phyloP scores from a whole-genome alignment of 2,113 vertebrate genomes.

The Aptenodytes forsteri region DNA sequence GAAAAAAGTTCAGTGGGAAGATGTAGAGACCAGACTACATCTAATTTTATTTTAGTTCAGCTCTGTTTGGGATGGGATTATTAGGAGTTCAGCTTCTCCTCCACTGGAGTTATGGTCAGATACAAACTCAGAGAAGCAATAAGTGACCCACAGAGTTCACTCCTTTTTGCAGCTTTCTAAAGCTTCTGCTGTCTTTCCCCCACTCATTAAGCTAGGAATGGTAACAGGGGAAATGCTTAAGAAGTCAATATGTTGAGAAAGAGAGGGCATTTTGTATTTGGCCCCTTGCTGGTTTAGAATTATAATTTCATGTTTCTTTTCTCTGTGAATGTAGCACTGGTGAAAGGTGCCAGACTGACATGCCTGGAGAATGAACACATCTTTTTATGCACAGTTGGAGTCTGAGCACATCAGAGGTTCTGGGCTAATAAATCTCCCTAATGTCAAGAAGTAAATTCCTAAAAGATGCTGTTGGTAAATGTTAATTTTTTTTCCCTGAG shows the following conservation, averaged over 20 bases:
- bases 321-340: background rate
- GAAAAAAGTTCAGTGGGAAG: background rate
- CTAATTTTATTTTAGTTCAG: background rate
- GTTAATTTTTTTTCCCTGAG: background rate
- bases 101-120: background rate
- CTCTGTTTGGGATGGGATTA: background rate
- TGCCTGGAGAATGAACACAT: background rate
- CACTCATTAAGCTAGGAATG: background rate
- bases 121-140: background rate
- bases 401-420: background rate
- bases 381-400: background rate
- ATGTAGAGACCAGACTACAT: background rate
- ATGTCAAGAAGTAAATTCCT: background rate
- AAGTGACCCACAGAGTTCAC: background rate
- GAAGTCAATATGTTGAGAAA: background rate
- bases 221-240: background rate
- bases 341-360: conserved; percentile 8
- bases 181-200: background rate
- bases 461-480: background rate
- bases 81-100: background rate
- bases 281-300: background rate
- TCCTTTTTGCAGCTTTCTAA: background rate
- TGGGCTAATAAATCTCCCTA: background rate
- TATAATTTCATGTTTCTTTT: background rate
- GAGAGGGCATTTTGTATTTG: background rate